These are phyloP conservation scores for Magallana angulata DNA, from an alignment of 1,140 invertebrate species.

Conservation along the genomic window DNA sequence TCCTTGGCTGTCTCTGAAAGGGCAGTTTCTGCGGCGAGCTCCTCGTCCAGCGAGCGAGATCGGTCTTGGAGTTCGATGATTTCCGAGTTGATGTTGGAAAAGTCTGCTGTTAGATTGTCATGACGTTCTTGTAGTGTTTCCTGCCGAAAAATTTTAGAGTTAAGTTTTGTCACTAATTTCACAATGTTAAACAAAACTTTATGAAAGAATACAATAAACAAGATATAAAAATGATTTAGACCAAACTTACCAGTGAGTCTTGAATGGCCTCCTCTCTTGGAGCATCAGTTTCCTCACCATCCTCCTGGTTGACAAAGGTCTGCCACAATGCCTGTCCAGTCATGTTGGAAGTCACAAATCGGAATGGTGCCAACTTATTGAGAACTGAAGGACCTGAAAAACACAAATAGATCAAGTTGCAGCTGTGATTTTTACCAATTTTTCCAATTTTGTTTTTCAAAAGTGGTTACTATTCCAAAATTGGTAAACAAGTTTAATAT, in stretches of 20 bases:
- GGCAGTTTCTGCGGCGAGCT: constrained; percentile 49
- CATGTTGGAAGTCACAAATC: constrained; percentile 75
- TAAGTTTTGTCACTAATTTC: background rate
- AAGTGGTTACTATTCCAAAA: no score
- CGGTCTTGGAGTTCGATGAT: constrained; percentile 65
- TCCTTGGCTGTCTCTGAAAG: constrained; percentile 50
- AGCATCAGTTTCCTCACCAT: constrained; percentile 56
- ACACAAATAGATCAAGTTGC: background rate
- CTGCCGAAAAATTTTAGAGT: constrained; percentile 43
- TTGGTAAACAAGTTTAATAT: no score
- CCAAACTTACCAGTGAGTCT: background rate
- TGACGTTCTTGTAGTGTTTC: constrained; percentile 65
- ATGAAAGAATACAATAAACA: background rate
- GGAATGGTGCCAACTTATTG: constrained; percentile 62
- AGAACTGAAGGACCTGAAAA: constrained; percentile 63
- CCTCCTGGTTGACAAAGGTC: constrained; percentile 72
- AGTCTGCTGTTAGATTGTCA: constrained; percentile 70
- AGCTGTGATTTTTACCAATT: no score
- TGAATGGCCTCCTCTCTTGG: background rate
- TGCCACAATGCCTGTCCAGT: constrained; percentile 76
- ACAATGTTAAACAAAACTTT: background rate
- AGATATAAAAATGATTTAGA: background rate
- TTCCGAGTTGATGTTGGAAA: constrained; percentile 64
- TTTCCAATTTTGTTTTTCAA: no score
- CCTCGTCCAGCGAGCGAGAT: constrained; percentile 57